Evolutionary conservation across 1,140 invertebrate genomes (phyloP).

Genomic region (Geopemphigus sp.): DNA sequence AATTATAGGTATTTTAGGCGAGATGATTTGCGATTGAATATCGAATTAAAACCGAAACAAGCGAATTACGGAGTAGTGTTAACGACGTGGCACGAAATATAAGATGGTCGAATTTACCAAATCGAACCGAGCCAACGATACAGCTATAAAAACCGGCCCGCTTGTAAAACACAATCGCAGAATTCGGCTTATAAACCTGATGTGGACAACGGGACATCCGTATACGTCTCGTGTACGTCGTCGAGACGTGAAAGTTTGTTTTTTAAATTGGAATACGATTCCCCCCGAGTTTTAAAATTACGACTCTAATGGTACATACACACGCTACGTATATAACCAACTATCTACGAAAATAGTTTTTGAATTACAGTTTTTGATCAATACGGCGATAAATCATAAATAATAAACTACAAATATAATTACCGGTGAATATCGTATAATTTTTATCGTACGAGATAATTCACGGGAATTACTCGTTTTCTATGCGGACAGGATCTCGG

Average conservation of each 20-base stretch:
- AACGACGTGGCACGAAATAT: too few relatives aligned
- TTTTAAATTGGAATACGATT: not conserved
- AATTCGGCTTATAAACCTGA: not conserved
- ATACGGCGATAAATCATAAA: slow-evolving; percentile 7
- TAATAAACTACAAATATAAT: slow-evolving; percentile 33
- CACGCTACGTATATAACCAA: too few relatives aligned
- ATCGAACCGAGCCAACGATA: not conserved
- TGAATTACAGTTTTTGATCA: slow-evolving; percentile 18
- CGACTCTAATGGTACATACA: not conserved
- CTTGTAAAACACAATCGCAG: not conserved
- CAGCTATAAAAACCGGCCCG: not conserved
- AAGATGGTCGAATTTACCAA: too few relatives aligned
- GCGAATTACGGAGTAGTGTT: too few relatives aligned
- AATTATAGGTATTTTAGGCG: too few relatives aligned
- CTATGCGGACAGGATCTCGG: slow-evolving; percentile 2
- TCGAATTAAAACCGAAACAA: too few relatives aligned
- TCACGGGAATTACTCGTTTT: slow-evolving; percentile 29
- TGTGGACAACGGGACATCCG: slow-evolving; percentile 8
- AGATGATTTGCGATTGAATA: too few relatives aligned
- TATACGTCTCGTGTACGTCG: not conserved
- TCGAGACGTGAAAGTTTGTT: slow-evolving; percentile 6
- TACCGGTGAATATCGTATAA: not conserved
- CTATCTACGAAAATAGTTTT: not conserved
- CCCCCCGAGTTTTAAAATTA: not conserved
- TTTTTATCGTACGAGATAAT: not conserved